Percentiles rank a stretch among this genome's conserved stretches.
Evolutionary conservation across 2,888 invertebrate genomes (phyloP).

Genomic region (Copidosoma aretas): DNA sequence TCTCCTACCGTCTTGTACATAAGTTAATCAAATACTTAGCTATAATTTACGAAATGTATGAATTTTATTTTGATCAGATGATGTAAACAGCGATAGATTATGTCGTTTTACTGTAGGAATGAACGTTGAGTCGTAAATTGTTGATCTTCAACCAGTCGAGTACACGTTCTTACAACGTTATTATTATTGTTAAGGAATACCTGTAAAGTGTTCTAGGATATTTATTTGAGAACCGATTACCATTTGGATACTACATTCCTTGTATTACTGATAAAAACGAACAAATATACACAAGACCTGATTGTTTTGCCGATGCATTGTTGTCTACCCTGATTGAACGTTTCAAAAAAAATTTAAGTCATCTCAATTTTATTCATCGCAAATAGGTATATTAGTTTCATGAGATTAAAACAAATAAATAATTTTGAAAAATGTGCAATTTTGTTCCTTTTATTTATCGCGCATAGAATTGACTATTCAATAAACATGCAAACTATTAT

Average conservation of each 20-base stretch:
- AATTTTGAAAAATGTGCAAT: too few relatives aligned
- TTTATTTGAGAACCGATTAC: constrained; percentile 16
- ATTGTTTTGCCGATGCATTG: too few relatives aligned
- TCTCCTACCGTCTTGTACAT: constrained; percentile 11
- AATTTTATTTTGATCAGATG: constrained; percentile 1
- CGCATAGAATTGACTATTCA: too few relatives aligned
- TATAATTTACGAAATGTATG: constrained; percentile 25
- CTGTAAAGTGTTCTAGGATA: constrained; percentile 14
- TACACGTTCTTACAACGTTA: constrained; percentile 4
- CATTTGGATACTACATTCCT: constrained; percentile 10
- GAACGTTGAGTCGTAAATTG: background rate
- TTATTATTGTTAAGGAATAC: background rate
- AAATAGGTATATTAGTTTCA: too few relatives aligned
- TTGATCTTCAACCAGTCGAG: constrained; percentile 16
- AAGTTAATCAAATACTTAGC: background rate
- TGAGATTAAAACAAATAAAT: too few relatives aligned
- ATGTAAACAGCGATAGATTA: constrained; percentile 1
- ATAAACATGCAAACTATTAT: too few relatives aligned
- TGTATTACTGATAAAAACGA: constrained; percentile 9
- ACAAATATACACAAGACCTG: constrained; percentile 25
- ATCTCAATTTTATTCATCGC: too few relatives aligned
- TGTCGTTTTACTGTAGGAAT: constrained; percentile 19
- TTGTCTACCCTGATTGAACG: constrained; percentile 9
- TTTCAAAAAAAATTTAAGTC: constrained; percentile 7
- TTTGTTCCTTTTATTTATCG: too few relatives aligned